Evolutionary conservation across 2,797 vertebrate species (phyloP).

Genomic region (Rhinella marina): DNA sequence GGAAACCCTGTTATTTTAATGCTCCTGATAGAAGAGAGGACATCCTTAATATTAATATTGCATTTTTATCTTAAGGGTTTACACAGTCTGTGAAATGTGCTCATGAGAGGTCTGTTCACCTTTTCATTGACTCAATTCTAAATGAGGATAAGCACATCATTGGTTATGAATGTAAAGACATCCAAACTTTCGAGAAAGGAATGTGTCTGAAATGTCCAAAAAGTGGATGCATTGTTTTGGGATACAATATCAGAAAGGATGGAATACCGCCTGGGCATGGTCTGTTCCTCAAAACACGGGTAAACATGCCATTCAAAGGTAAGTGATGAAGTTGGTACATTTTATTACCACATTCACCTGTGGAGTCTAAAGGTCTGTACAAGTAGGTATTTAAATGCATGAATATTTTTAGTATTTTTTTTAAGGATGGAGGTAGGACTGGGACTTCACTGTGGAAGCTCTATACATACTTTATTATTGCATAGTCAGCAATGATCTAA

Average conservation of each 20-base stretch:
- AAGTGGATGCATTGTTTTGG: slow-evolving; percentile 88
- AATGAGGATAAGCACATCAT: slow-evolving; percentile 82
- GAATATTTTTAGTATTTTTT: no score
- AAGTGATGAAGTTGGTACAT: slow-evolving; percentile 52
- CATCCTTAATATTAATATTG: background rate
- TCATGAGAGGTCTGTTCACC: slow-evolving; percentile 90
- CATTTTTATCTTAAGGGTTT: slow-evolving; percentile 69
- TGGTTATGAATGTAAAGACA: slow-evolving; percentile 87
- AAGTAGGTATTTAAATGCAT: background rate
- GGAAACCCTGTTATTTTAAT: no score
- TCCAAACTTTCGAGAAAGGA: slow-evolving; percentile 85
- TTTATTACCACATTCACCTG: background rate
- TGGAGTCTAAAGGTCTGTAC: background rate
- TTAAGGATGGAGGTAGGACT: no score
- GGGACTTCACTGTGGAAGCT: no score
- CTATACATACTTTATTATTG: no score
- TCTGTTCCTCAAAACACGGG: slow-evolving; percentile 85
- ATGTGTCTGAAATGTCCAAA: slow-evolving; percentile 87
- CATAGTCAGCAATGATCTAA: no score
- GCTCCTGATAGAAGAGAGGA: background rate
- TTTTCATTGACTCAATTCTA: slow-evolving; percentile 91
- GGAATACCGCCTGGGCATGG: slow-evolving; percentile 71
- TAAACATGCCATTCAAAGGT: slow-evolving; percentile 90
- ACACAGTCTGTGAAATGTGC: slow-evolving; percentile 89
- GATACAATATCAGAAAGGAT: slow-evolving; percentile 80